A percentile compares a stretch with the other conserved stretches of the same genome.
These are phyloP conservation scores for Ruditapes philippinarum DNA, from an alignment of 1,140 invertebrate species.

Conservation along the genomic window DNA sequence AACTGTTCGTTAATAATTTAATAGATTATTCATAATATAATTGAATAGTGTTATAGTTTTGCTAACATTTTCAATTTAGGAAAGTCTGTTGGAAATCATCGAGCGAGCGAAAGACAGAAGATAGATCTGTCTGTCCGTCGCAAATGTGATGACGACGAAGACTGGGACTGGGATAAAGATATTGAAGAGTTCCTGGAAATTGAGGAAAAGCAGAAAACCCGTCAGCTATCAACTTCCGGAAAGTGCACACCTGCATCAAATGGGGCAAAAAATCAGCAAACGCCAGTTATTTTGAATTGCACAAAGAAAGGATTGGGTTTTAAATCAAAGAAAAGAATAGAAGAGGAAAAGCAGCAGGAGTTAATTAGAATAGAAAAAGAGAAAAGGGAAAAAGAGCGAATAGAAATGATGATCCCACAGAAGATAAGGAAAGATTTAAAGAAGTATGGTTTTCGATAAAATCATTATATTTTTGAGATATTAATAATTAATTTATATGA, in stretches of 20 bases:
- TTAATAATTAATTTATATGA: no score
- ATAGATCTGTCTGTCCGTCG: neutral
- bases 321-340: constrained; percentile 23
- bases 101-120: neutral
- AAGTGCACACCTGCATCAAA: neutral
- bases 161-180: constrained; percentile 37
- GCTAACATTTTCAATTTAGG: no score
- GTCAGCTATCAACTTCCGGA: neutral
- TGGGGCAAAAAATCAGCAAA: neutral
- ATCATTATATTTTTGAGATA: no score
- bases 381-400: neutral
- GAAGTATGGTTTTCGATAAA: constrained; percentile 24
- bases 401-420: constrained; percentile 26
- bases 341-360: neutral
- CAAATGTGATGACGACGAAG: constrained; percentile 21
- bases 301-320: constrained; percentile 1
- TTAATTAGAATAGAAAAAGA: neutral
- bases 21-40: no score
- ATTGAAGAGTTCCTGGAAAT: neutral
- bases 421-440: constrained; percentile 8
- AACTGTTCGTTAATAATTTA: no score
- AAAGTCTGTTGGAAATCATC: neutral
- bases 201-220: neutral
- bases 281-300: neutral
- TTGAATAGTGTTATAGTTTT: no score